Base-by-base conservation (phyloP, 2,113 vertebrate genomes). In the Heteronetta atricapilla region DNA sequence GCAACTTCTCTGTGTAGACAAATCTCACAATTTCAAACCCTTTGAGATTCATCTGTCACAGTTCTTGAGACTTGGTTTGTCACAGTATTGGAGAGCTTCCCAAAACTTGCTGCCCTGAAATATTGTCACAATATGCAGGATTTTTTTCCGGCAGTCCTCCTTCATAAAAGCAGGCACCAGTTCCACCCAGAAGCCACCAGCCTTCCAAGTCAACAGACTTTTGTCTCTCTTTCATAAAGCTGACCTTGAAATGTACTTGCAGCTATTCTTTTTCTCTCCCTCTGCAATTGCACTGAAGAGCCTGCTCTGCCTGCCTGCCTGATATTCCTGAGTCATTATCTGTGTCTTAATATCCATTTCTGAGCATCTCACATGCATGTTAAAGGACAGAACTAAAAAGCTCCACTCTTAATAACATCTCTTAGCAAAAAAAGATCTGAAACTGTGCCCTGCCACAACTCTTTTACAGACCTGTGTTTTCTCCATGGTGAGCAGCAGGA, bases 1-100 rank as follows among this genome's bases (percentile, higher is more conserved):
- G 66, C 62, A 76, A 77, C 75, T 94, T 79, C 75, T 90, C 66
- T 82, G 31, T 46, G 88, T 79, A 76, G 80, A 92, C 77, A 96
- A 89, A 95, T 40, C 77, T 84, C 70, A 62, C 73, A 34, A 86
- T 90, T 88, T 96, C 77, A 44, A 67, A 55, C 67, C 76, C 88
- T 88, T 82, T 40, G 53, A 86, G 69, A 69, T 68, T 78, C 74
- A 89, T 88, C 77, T 56, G 44, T 86, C 67, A 66, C 77, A 82
- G 53, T 69, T 73, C 69, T 87, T 75, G 59, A 10, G 19, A 93
- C 73, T 42, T 95, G 86, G 69, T 74, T 90, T 92, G 77, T 94
- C 93, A 95, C 58, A 79, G 70, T 76, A 12, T 59, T 95, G 88
- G 92, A 93, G 14, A 73, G 66, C 62, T 93, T 96, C 86, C 90